Conservation (phyloP, 2,888 invertebrate species). For the Sthenelais limicola region DNA sequence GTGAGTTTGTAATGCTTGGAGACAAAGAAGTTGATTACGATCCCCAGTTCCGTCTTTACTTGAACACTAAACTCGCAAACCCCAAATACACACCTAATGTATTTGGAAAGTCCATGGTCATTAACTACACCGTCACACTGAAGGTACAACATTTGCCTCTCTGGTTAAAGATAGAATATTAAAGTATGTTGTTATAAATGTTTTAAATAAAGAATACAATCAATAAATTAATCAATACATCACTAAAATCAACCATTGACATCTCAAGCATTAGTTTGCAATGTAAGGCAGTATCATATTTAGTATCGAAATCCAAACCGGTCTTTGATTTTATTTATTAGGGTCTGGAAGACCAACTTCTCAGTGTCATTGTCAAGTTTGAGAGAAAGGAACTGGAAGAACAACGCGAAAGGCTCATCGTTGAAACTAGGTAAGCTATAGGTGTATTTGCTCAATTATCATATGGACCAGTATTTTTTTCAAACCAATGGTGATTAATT, state of each 20-base stretch:
- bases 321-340: no score
- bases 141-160: no score
- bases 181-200: no score
- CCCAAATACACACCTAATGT: conserved; percentile 89
- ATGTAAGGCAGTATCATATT: no score
- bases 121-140: conserved; percentile 92
- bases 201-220: no score
- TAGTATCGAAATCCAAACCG: no score
- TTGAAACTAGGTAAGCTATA: conserved; percentile 79
- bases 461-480: not conserved
- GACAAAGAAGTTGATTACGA: conserved; percentile 93
- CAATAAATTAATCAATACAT: no score
- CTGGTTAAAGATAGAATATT: no score
- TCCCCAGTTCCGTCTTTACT: conserved; percentile 87
- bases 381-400: conserved; percentile 91
- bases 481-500: no score
- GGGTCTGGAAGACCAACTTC: conserved; percentile 91
- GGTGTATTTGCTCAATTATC: not conserved
- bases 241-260: no score
- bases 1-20: conserved; percentile 88
- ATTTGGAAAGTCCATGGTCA: conserved; percentile 89
- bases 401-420: conserved; percentile 85
- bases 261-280: no score
- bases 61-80: conserved; percentile 91
- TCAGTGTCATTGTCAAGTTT: conserved; percentile 89